phyloP scores from a whole-genome alignment of 2,797 vertebrate genomes.

The Rhyacichthys aspro region DNA sequence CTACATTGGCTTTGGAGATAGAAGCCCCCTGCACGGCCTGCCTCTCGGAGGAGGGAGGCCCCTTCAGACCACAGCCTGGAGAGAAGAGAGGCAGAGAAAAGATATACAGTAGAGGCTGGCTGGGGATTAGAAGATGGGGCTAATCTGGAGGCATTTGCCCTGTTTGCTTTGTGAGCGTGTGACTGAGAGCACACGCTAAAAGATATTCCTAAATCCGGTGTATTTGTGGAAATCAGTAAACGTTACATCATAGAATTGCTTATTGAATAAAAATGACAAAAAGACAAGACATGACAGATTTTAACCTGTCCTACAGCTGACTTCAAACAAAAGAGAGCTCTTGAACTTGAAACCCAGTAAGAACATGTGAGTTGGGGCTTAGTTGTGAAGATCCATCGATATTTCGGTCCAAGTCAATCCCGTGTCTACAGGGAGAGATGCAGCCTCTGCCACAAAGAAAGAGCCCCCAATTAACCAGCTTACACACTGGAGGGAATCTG shows the following conservation, averaged over 20 bases:
- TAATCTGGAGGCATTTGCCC: constrained; percentile 85
- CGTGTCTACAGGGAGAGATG: constrained; percentile 86
- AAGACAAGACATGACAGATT: not conserved
- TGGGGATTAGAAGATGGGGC: constrained; percentile 81
- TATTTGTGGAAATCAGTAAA: constrained; percentile 21
- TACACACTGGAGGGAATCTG: constrained; percentile 72
- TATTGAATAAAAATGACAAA: constrained; percentile 17
- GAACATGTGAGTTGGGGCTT: constrained; percentile 75
- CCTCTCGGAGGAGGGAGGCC: constrained; percentile 67
- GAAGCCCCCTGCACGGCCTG: constrained; percentile 56
- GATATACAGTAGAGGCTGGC: constrained; percentile 62
- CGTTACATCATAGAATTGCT: constrained; percentile 3
- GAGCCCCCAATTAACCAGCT: constrained; percentile 82
- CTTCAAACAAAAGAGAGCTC: constrained; percentile 26
- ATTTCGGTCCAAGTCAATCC: constrained; percentile 85
- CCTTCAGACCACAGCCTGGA: constrained; percentile 63
- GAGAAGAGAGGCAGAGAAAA: constrained; percentile 57
- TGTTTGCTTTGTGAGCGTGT: constrained; percentile 41
- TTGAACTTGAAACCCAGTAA: constrained; percentile 60
- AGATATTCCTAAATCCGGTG: constrained; percentile 29
- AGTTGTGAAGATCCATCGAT: constrained; percentile 79
- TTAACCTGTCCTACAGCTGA: constrained; percentile 2
- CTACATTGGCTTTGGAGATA: constrained; percentile 74
- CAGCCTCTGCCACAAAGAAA: constrained; percentile 74
- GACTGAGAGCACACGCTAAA: constrained; percentile 21